These are phyloP conservation scores for Florisuga fusca DNA, from an alignment of 2,797 vertebrate species.

Conservation along the genomic window DNA sequence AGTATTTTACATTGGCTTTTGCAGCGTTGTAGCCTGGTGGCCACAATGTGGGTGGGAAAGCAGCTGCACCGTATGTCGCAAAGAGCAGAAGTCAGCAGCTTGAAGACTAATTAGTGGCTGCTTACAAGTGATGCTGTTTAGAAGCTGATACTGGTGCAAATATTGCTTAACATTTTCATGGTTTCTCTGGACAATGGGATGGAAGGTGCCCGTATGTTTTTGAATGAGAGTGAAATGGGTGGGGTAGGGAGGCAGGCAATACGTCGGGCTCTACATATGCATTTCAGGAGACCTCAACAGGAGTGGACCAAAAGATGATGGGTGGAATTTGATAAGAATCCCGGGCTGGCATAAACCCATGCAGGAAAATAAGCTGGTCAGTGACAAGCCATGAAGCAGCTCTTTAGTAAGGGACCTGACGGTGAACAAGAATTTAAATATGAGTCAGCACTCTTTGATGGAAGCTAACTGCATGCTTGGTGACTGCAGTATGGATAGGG, in stretches of 20 bases:
- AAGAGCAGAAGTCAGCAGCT: background rate
- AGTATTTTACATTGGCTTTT: background rate
- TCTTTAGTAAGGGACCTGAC: background rate
- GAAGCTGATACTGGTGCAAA: background rate
- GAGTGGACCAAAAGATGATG: background rate
- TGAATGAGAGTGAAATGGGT: background rate
- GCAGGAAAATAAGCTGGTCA: background rate
- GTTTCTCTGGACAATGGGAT: background rate
- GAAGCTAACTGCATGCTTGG: background rate
- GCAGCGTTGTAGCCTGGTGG: background rate
- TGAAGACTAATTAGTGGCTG: background rate
- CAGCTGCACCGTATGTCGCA: background rate
- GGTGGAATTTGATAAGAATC: background rate
- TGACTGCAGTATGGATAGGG: accelerated
- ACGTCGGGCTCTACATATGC: accelerated
- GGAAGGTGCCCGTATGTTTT: background rate
- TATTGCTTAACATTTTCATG: background rate
- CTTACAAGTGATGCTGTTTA: background rate
- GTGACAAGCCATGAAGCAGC: background rate
- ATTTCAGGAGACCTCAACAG: background rate
- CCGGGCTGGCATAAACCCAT: background rate
- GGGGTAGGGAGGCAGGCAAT: background rate
- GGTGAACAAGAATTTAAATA: background rate
- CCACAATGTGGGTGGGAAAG: background rate
- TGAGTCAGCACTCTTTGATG: background rate